Percentiles rank a stretch among this genome's conserved stretches.
Evolutionary conservation across 1,140 invertebrate genomes (phyloP).

Genomic region (Caerostris extrusa): DNA sequence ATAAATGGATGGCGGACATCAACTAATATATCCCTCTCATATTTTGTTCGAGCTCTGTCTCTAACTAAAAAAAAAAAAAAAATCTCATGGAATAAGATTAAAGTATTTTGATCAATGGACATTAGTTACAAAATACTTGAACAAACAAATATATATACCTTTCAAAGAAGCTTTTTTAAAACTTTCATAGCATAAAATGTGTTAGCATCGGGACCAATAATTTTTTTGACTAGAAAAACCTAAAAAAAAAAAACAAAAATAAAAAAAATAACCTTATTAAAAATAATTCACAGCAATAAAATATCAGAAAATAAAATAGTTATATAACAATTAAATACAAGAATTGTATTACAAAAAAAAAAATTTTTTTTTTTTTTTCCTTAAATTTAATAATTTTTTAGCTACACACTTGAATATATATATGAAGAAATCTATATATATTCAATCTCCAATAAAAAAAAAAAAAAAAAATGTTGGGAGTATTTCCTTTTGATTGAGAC

Average conservation of each 20-base stretch:
- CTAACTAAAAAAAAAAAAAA: conserved; percentile 86
- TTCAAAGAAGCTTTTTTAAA: conserved; percentile 99
- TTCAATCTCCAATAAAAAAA: too few species aligned
- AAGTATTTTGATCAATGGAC: too few species aligned
- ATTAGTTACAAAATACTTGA: too few species aligned
- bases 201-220: conserved; percentile 93
- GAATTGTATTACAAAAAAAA: not conserved
- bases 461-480: too few species aligned
- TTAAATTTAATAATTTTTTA: too few species aligned
- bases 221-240: conserved; percentile 97
- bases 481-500: too few species aligned
- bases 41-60: conserved; percentile 97
- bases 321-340: too few species aligned
- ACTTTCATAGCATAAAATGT: conserved; percentile 99
- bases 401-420: too few species aligned
- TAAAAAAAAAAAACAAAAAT: conserved; percentile 80
- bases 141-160: conserved; percentile 84
- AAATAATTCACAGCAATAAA: not conserved
- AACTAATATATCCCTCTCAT: conserved; percentile 98
- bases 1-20: conserved; percentile 99
- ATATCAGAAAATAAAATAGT: too few species aligned
- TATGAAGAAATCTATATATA: too few species aligned
- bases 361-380: too few species aligned
- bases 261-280: not conserved
- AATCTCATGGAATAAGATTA: not conserved